Evolutionary conservation across 2,113 vertebrate species (phyloP).

Genomic region (Tachycineta bicolor): DNA sequence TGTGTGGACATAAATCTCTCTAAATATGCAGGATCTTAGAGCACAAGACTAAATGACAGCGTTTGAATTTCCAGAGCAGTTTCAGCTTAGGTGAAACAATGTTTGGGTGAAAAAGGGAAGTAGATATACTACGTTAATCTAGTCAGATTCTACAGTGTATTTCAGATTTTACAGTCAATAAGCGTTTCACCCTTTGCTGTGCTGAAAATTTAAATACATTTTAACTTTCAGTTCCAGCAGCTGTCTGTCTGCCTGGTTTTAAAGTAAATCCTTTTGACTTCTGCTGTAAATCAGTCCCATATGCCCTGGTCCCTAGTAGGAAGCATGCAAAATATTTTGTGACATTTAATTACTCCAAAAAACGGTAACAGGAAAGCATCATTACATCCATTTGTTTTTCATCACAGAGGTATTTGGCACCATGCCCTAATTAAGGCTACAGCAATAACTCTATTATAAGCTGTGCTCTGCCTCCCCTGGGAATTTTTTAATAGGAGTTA

Average conservation of each 20-base stretch:
- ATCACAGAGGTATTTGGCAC: conserved; percentile 17
- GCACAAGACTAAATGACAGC: background rate
- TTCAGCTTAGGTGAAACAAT: background rate
- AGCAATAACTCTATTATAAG: background rate
- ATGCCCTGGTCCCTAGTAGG: background rate
- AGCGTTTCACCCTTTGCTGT: background rate
- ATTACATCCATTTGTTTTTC: conserved; percentile 6
- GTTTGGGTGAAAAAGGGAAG: background rate
- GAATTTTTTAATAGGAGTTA: conserved; percentile 13
- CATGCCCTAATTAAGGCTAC: background rate
- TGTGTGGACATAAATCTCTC: background rate
- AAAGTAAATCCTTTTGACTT: background rate
- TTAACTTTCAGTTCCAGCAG: background rate
- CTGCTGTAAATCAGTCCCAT: background rate
- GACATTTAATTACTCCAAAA: background rate
- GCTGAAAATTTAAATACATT: background rate
- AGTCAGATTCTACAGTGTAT: background rate
- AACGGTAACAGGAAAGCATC: background rate
- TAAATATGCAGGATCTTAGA: background rate
- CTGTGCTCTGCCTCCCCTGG: background rate
- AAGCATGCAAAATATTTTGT: background rate
- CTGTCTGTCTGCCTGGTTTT: background rate
- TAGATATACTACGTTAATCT: background rate
- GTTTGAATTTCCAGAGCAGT: background rate
- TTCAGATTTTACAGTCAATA: background rate